These are phyloP conservation scores for Nemurella pictetii DNA, from an alignment of 2,888 invertebrate species.

Conservation along the genomic window DNA sequence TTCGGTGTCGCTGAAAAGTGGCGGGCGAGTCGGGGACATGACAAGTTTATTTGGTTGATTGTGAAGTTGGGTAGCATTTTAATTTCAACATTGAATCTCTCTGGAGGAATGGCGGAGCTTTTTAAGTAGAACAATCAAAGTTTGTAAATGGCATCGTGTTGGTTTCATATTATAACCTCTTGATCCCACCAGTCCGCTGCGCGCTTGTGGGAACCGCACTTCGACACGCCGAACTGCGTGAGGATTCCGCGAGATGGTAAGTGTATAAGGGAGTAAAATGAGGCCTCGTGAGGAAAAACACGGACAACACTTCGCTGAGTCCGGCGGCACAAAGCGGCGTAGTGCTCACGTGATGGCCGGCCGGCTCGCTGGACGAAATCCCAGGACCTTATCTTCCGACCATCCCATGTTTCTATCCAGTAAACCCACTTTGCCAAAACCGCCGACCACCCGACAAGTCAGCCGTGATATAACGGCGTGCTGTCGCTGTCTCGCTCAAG, in stretches of 20 bases:
- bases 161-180: constrained; percentile 4
- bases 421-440: constrained; percentile 21
- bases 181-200: neutral
- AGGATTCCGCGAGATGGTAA: neutral
- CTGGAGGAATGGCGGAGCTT: neutral
- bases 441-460: constrained; percentile 24
- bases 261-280: constrained; percentile 18
- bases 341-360: neutral
- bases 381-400: constrained; percentile 13
- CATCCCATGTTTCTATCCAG: constrained; percentile 19
- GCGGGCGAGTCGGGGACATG: neutral
- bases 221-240: neutral
- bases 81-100: constrained; percentile 2
- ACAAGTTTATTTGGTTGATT: constrained; percentile 12
- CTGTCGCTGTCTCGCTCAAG: neutral
- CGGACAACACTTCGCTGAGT: constrained; percentile 7
- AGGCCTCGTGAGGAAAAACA: constrained; percentile 15
- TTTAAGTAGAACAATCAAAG: constrained; percentile 13
- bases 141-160: constrained; percentile 18
- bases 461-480: constrained; percentile 21
- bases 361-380: neutral
- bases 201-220: constrained; percentile 3
- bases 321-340: neutral
- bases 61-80: constrained; percentile 10
- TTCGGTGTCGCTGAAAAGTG: neutral